phyloP scores from a whole-genome alignment of 2,888 invertebrate species.

The Lordiphosa andalusiaca region DNA sequence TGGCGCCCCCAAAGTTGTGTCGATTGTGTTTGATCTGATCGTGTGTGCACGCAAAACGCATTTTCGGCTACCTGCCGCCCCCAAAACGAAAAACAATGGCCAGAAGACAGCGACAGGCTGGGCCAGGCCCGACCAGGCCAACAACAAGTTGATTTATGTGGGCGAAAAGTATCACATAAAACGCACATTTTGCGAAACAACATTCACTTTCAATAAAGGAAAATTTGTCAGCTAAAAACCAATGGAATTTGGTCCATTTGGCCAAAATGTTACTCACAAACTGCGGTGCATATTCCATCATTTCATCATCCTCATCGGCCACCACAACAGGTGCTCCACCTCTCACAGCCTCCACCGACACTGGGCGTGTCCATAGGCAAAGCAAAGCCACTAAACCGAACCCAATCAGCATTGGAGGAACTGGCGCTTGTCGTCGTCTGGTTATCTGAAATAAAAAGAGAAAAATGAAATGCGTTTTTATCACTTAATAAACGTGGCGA shows the following conservation, averaged over 20 bases:
- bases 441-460: slow-evolving; percentile 62
- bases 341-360: slow-evolving; percentile 24
- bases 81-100: slow-evolving; percentile 45
- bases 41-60: slow-evolving; percentile 66
- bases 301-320: slow-evolving; percentile 64
- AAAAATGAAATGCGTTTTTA: slow-evolving; percentile 64
- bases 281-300: slow-evolving; percentile 78
- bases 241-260: slow-evolving; percentile 2
- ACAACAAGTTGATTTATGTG: slow-evolving; percentile 65
- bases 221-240: slow-evolving; percentile 29
- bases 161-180: slow-evolving; percentile 46
- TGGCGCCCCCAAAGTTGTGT: slow-evolving; percentile 48
- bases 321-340: slow-evolving; percentile 52
- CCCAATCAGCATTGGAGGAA: slow-evolving; percentile 13
- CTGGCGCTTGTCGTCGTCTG: slow-evolving; percentile 29
- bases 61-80: slow-evolving; percentile 56
- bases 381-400: slow-evolving; percentile 27
- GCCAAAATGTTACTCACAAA: slow-evolving; percentile 68
- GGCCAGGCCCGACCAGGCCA: slow-evolving; percentile 35
- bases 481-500: slow-evolving; percentile 69
- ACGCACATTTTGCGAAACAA: slow-evolving; percentile 38
- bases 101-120: slow-evolving; percentile 25
- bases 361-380: slow-evolving; percentile 51
- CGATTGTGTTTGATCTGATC: slow-evolving; percentile 30
- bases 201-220: slow-evolving; percentile 63